Evolutionary conservation across 2,113 vertebrate genomes (phyloP).

Genomic region (Nicator chloris): DNA sequence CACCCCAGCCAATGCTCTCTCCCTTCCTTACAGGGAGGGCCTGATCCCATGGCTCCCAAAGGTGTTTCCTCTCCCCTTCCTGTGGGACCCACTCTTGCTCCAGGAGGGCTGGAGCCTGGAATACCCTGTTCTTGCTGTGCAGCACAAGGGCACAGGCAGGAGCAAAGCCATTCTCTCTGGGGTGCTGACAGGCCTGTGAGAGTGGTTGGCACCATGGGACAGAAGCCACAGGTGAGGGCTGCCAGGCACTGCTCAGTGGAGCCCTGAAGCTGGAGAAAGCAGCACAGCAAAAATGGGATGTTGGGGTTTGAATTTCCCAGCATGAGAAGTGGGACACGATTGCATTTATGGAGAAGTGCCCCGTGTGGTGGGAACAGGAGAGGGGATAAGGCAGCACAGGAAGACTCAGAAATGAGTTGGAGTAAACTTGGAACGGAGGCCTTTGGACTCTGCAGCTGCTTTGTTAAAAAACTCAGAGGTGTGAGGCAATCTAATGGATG

Average conservation of each 20-base stretch:
- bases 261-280: not conserved
- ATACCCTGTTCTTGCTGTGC: not conserved
- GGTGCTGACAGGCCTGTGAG: not conserved
- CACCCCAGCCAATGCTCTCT: not conserved
- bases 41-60: slow-evolving; percentile 88
- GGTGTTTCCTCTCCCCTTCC: slow-evolving; percentile 62
- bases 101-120: not conserved
- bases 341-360: too few relatives aligned
- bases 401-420: rapidly evolving
- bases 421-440: not conserved
- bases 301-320: not conserved
- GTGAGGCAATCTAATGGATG: not conserved
- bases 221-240: not conserved
- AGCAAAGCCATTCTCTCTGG: not conserved
- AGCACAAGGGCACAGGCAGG: not conserved
- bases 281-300: not conserved
- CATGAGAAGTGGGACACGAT: rapidly evolving
- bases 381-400: not conserved
- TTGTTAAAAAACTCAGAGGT: not conserved
- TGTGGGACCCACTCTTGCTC: not conserved
- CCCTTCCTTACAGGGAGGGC: slow-evolving; percentile 80
- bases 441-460: not conserved
- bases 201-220: rapidly evolving
- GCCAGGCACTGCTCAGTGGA: not conserved
- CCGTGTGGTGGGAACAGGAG: not conserved